Evolutionary conservation across 2,113 vertebrate species (phyloP).

Genomic region (Balaeniceps rex): DNA sequence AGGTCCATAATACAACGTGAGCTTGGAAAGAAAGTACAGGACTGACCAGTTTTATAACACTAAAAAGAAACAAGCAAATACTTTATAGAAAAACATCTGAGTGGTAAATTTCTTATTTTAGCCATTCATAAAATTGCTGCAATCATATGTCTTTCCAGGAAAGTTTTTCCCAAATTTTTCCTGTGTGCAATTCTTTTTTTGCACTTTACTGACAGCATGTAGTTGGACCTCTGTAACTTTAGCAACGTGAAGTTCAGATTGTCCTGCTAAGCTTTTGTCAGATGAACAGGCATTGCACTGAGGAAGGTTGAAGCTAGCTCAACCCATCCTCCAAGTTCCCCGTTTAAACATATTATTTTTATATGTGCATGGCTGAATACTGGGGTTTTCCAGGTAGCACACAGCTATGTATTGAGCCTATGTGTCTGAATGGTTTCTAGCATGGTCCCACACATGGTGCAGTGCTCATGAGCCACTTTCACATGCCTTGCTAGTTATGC

Average conservation of each 20-base stretch:
- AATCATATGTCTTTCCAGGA: background rate
- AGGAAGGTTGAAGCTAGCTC: background rate
- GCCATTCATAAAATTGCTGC: background rate
- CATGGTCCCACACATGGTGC: too few relatives aligned
- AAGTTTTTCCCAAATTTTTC: background rate
- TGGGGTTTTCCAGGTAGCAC: background rate
- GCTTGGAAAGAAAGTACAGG: background rate
- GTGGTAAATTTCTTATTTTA: background rate
- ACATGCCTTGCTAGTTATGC: background rate
- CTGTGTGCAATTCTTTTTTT: background rate
- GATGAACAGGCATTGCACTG: background rate
- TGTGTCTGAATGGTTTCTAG: background rate
- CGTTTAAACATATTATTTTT: fast-evolving
- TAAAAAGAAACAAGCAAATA: background rate
- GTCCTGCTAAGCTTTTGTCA: background rate
- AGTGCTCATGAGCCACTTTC: background rate
- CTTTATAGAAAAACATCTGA: background rate
- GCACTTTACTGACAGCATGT: background rate
- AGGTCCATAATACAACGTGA: background rate
- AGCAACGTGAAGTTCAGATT: background rate
- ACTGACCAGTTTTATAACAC: background rate
- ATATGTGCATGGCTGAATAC: background rate
- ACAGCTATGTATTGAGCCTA: background rate
- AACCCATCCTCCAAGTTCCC: background rate
- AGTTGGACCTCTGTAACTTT: background rate